A percentile compares a stretch with the other conserved stretches of the same genome.
Conservation (phyloP, 2,888 invertebrate genomes). For the Cremastobaeus sp. region DNA sequence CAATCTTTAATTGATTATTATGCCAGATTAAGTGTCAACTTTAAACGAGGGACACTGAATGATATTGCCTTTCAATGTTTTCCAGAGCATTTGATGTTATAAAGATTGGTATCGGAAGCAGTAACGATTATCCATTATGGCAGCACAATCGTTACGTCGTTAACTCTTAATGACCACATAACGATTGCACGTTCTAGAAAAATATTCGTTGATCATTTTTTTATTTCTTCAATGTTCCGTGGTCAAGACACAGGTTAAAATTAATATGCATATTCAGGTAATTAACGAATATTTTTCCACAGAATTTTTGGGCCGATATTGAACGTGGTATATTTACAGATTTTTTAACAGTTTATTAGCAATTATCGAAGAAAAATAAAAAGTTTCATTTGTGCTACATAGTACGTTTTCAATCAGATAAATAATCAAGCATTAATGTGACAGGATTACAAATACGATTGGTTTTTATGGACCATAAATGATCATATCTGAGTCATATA, state of each 20-base stretch:
- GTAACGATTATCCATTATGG: constrained; percentile 75
- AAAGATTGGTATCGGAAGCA: constrained; percentile 75
- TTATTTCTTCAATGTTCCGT: constrained; percentile 25
- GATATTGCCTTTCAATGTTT: constrained; percentile 62
- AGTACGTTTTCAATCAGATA: no score
- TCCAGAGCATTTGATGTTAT: constrained; percentile 71
- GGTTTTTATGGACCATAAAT: no score
- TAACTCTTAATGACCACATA: constrained; percentile 73
- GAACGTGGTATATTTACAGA: no score
- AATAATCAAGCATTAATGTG: no score
- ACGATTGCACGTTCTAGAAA: constrained; percentile 58
- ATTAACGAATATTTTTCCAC: no score
- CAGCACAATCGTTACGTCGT: constrained; percentile 76
- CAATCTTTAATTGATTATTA: constrained; percentile 31
- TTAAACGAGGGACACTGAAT: constrained; percentile 43
- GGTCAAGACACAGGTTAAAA: constrained; percentile 11
- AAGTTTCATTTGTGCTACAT: no score
- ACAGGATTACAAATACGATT: no score
- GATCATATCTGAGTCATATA: no score
- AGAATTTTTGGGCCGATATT: no score
- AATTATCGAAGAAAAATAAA: no score
- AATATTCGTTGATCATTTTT: constrained; percentile 47
- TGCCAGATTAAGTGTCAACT: constrained; percentile 28
- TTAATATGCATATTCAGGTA: constrained; percentile 10
- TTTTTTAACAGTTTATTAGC: no score